phyloP scores from a whole-genome alignment of 2,113 vertebrate genomes.

The Oryzias javanicus region DNA sequence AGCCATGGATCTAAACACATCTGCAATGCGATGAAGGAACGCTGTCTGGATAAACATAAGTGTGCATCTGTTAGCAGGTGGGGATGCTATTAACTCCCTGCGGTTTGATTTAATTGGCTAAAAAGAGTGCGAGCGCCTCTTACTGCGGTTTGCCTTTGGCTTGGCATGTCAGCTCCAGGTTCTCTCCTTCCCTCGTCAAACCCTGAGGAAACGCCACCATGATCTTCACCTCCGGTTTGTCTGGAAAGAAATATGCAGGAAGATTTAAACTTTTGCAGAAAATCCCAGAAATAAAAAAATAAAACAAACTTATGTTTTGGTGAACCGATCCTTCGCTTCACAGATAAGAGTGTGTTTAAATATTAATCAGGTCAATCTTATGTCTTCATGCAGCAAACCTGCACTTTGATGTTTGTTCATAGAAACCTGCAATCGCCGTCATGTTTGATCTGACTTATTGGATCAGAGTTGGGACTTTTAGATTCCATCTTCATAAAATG shows the following conservation, averaged over 20 bases:
- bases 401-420: too few relatives aligned
- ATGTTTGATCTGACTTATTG: too few relatives aligned
- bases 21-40: neutral
- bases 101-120: slow-evolving; percentile 14
- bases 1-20: neutral
- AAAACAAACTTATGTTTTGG: fast-evolving
- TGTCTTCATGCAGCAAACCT: too few relatives aligned
- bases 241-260: slow-evolving; percentile 66
- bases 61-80: neutral
- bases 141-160: slow-evolving; percentile 95
- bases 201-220: slow-evolving; percentile 90
- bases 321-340: neutral
- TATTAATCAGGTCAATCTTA: too few relatives aligned
- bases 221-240: slow-evolving; percentile 95
- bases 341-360: too few relatives aligned
- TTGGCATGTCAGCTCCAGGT: slow-evolving; percentile 88
- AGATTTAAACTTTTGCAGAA: neutral
- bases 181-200: slow-evolving; percentile 93
- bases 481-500: too few relatives aligned
- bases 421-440: too few relatives aligned
- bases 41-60: neutral
- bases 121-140: slow-evolving; percentile 47
- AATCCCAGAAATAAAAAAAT: neutral
- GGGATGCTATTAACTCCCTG: neutral
- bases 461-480: too few relatives aligned